Percentiles rank a stretch among this genome's conserved stretches.
phyloP scores from a whole-genome alignment of 2,888 invertebrate genomes.

The Oeneis ivallda region DNA sequence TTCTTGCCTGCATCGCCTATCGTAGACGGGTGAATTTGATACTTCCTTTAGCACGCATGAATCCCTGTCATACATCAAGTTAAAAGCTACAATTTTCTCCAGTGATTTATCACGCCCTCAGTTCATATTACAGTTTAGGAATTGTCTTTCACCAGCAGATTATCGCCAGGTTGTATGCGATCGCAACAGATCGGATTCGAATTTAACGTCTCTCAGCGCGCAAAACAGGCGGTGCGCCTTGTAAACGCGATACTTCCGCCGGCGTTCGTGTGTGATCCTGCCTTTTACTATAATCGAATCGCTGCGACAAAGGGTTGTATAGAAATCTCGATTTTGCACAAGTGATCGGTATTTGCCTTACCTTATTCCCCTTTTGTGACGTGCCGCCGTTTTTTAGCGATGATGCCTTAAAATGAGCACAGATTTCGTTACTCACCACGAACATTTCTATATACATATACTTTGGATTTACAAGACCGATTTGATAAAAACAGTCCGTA shows the following conservation, averaged over 20 bases:
- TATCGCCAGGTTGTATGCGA: constrained; percentile 61
- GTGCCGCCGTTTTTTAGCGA: constrained; percentile 65
- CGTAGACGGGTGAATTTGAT: constrained; percentile 4
- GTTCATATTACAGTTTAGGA: neutral
- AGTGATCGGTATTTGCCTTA: constrained; percentile 75
- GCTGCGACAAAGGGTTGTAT: constrained; percentile 79
- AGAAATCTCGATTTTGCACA: constrained; percentile 73
- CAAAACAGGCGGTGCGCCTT: constrained; percentile 75
- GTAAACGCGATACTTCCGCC: constrained; percentile 82
- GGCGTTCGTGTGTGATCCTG: constrained; percentile 74
- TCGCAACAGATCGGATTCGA: constrained; percentile 18
- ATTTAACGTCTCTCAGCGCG: constrained; percentile 52
- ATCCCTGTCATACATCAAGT: neutral
- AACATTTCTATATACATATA: neutral
- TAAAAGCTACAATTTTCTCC: neutral
- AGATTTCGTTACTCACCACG: constrained; percentile 45
- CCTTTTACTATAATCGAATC: constrained; percentile 79
- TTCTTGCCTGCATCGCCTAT: neutral
- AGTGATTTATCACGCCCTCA: constrained; percentile 31
- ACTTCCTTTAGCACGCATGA: neutral
- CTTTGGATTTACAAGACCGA: neutral
- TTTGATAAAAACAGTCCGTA: neutral
- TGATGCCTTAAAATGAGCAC: constrained; percentile 50
- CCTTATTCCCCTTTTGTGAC: constrained; percentile 65
- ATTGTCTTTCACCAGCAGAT: constrained; percentile 52